Percentiles rank a stretch among this genome's conserved stretches.
phyloP scores from a whole-genome alignment of 2,888 invertebrate genomes.

The Drosophila macrospina region DNA sequence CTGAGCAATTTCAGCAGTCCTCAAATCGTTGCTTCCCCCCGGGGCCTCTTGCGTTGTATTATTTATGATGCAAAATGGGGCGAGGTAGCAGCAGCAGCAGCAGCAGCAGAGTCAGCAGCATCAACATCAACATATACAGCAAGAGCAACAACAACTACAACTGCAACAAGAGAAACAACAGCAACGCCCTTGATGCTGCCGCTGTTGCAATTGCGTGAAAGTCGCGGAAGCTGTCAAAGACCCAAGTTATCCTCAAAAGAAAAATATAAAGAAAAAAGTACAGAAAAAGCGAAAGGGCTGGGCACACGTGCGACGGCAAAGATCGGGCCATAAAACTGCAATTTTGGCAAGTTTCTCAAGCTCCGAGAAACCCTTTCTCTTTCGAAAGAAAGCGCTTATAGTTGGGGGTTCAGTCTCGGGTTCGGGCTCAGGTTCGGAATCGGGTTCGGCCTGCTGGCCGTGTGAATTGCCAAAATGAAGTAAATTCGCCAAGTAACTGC shows the following conservation, averaged over 20 bases:
- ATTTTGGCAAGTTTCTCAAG: slow-evolving; percentile 74
- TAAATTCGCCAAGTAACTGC: slow-evolving; percentile 60
- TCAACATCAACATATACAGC: no score
- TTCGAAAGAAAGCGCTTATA: slow-evolving; percentile 73
- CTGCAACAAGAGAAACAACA: slow-evolving; percentile 45
- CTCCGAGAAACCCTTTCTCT: slow-evolving; percentile 74
- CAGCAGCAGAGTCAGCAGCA: slow-evolving; percentile 4
- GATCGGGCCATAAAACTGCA: slow-evolving; percentile 74
- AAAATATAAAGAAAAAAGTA: slow-evolving; percentile 28
- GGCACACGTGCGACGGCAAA: slow-evolving; percentile 65
- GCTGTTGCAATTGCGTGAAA: slow-evolving; percentile 70
- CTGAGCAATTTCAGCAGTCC: slow-evolving; percentile 33
- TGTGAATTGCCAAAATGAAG: slow-evolving; percentile 46
- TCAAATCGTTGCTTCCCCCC: slow-evolving; percentile 13
- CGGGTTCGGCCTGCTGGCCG: slow-evolving; percentile 30
- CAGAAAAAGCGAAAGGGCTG: slow-evolving; percentile 76
- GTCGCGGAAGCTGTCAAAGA: slow-evolving; percentile 72
- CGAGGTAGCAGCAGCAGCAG: slow-evolving; percentile 28
- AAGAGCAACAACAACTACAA: slow-evolving; percentile 38
- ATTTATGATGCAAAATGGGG: slow-evolving; percentile 69
- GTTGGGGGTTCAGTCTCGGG: slow-evolving; percentile 17
- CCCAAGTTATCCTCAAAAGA: slow-evolving; percentile 56
- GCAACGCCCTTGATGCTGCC: slow-evolving; percentile 57
- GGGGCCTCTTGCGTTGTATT: slow-evolving; percentile 41
- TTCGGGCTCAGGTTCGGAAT: slow-evolving; percentile 8